A percentile compares a stretch with the other conserved stretches of the same genome.
These are phyloP conservation scores for Rachycentron canadum DNA, from an alignment of 2,797 vertebrate genomes.

Conservation along the genomic window DNA sequence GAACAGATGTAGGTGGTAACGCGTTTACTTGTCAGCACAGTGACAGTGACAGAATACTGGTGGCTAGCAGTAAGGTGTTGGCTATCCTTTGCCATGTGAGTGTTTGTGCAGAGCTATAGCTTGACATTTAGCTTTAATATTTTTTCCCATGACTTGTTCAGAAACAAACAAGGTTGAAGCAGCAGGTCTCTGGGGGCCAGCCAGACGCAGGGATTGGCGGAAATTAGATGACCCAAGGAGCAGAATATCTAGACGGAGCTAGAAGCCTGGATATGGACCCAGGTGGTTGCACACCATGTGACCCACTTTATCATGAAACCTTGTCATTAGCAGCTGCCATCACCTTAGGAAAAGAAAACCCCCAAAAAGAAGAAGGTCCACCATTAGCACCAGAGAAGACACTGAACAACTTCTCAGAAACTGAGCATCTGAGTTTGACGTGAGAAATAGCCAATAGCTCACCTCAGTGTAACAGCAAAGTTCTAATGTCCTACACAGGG, in stretches of 20 bases:
- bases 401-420: constrained; percentile 41
- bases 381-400: constrained; percentile 56
- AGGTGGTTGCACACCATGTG: constrained; percentile 56
- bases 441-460: neutral
- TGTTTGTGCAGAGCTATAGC: constrained; percentile 2
- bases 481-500: constrained; percentile 38
- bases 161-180: constrained; percentile 31
- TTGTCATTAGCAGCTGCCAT: constrained; percentile 57
- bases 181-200: constrained; percentile 5
- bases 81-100: neutral
- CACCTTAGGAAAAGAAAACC: constrained; percentile 41
- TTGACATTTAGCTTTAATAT: constrained; percentile 30
- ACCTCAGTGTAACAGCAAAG: constrained; percentile 45
- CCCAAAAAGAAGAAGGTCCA: constrained; percentile 44
- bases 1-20: neutral
- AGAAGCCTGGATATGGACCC: constrained; percentile 25
- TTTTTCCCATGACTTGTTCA: constrained; percentile 6
- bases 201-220: neutral
- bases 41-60: neutral
- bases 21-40: neutral
- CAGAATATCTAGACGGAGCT: constrained; percentile 15
- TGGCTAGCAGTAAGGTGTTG: neutral
- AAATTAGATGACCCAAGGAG: constrained; percentile 34
- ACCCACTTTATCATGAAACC: constrained; percentile 33
- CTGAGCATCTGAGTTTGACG: constrained; percentile 31